Base-by-base conservation (phyloP, 2,797 vertebrate genomes). In the Melanotaenia parkinsoni region DNA sequence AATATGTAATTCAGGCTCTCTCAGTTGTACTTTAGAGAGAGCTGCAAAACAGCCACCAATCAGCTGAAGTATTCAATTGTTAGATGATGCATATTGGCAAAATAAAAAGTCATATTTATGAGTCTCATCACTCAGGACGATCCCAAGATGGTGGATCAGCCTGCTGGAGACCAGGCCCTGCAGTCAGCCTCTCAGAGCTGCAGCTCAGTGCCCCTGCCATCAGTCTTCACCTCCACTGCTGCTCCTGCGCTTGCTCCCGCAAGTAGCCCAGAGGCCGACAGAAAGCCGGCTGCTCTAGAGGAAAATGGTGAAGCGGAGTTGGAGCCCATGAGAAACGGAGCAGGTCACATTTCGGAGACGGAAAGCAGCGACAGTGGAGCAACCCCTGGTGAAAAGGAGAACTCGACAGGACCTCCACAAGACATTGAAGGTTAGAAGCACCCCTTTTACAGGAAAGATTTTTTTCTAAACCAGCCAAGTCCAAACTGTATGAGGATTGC, bases 241-340 rank as follows among this genome's bases (percentile, higher is more conserved):
- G 62, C 81, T 30, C 70, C 85, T 2, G 63, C 65, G 59, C 71
- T 74, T 7, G 69, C 67, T 76, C 74, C 75, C 0, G 67, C 78
- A 51, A 63, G 60, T 60, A 77, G 83, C 72, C 82, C 84, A 0
- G 94, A 95, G 38, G 63, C 72, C 0, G 93, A 95, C 0, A 86
- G 80, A 66, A 90, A 91, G 70, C 82, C 88, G 37, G 87, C 81
- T 70, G 68, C 89, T 81, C 84, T 91, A 4, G 97, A 99, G 81
- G 97, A 98, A 84, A 98, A 98, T 0, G 97, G 96, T 0, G 96
- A 98, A 76, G 85, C 91, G 0, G 94, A 94, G 73, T 22, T 88
- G 0, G 98, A 98, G 76, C 93, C 94, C 1, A 83, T 98, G 68
- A 95, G 94, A 24, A 98, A 98, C 0, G 97, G 97, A 0, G 96